These are phyloP conservation scores for Drosophila serrata DNA, from an alignment of 1,140 invertebrate species.

Conservation along the genomic window DNA sequence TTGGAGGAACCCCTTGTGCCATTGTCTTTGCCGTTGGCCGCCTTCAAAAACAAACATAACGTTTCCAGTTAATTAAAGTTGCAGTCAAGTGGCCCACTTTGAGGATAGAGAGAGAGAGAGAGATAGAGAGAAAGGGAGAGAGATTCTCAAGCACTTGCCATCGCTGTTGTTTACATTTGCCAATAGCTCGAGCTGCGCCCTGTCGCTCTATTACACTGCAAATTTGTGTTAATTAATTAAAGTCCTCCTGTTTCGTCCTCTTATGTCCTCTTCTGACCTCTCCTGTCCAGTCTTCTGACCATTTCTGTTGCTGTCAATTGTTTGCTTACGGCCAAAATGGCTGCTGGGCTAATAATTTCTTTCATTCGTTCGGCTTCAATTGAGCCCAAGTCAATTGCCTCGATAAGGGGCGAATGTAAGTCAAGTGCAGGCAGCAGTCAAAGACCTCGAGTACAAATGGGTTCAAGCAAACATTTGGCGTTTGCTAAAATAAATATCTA, in stretches of 20 bases:
- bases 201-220: conserved; percentile 68
- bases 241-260: conserved; percentile 32
- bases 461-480: conserved; percentile 9
- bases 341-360: conserved; percentile 33
- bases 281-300: conserved; percentile 2
- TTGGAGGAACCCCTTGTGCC: conserved; percentile 27
- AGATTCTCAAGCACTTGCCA: conserved; percentile 27
- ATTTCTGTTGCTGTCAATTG: conserved; percentile 23
- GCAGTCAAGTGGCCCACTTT: conserved; percentile 73
- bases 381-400: conserved; percentile 17
- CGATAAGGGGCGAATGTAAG: conserved; percentile 31
- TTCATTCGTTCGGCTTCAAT: conserved; percentile 25
- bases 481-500: conserved; percentile 13
- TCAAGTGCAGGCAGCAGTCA: conserved; percentile 37
- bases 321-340: conserved; percentile 35
- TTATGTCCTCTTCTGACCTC: conserved; percentile 15
- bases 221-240: conserved; percentile 82
- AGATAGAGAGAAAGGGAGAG: conserved; percentile 30
- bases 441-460: conserved; percentile 20
- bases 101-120: conserved; percentile 32
- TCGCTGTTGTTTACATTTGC: conserved; percentile 39
- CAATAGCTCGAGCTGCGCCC: conserved; percentile 28
- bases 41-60: conserved; percentile 76
- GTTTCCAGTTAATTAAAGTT: conserved; percentile 82
- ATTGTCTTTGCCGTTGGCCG: conserved; percentile 54